A percentile compares a stretch with the other conserved stretches of the same genome.
Conservation (phyloP, 2,797 vertebrate species). For the Lagocephalus sceleratus region DNA sequence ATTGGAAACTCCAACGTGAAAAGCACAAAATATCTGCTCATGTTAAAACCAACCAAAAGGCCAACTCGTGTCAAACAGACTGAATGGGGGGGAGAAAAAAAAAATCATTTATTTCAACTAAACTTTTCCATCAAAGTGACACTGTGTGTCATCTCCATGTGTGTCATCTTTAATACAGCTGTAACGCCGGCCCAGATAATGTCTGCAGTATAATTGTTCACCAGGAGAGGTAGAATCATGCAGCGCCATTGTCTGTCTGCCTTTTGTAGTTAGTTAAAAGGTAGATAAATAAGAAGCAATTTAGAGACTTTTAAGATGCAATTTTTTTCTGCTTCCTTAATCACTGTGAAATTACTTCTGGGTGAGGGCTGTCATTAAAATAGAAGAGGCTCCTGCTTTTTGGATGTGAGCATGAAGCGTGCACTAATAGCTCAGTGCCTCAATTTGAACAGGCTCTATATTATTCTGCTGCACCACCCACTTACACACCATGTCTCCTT, state of each 20-base stretch:
- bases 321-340: conserved; percentile 79
- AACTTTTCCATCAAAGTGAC: neutral
- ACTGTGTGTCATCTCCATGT: neutral
- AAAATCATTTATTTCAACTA: no score
- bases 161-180: conserved; percentile 78
- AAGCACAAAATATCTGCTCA: no score
- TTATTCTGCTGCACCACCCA: conserved; percentile 51
- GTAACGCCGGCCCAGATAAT: conserved; percentile 81
- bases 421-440: conserved; percentile 82
- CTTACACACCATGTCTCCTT: conserved; percentile 21
- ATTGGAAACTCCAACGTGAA: neutral
- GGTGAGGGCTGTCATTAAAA: conserved; percentile 96
- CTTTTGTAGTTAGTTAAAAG: conserved; percentile 83
- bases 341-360: conserved; percentile 95
- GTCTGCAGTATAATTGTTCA: conserved; percentile 87
- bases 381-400: conserved; percentile 91
- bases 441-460: conserved; percentile 49
- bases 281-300: conserved; percentile 95
- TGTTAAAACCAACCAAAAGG: no score
- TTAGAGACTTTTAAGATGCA: conserved; percentile 97
- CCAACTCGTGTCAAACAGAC: no score
- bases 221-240: conserved; percentile 84
- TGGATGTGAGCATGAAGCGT: conserved; percentile 76
- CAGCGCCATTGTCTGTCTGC: conserved; percentile 91
- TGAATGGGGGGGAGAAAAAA: no score